These are phyloP conservation scores for Amphipoea oculea DNA, from an alignment of 2,888 invertebrate genomes.

Conservation along the genomic window DNA sequence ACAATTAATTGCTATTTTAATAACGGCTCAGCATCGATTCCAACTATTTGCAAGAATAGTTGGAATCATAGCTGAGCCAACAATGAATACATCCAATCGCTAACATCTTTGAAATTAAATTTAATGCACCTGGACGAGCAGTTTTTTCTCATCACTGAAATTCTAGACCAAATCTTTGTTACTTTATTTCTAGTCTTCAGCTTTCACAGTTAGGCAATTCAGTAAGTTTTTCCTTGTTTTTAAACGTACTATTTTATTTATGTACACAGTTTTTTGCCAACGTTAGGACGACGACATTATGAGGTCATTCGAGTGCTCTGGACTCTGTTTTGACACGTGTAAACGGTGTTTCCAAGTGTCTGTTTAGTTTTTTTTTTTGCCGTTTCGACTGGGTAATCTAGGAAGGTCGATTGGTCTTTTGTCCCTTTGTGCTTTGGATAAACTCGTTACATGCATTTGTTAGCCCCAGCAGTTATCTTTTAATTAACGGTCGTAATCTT, in stretches of 20 bases:
- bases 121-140: conserved; percentile 13
- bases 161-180: conserved; percentile 43
- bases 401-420: conserved; percentile 22
- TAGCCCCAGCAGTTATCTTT: conserved; percentile 27
- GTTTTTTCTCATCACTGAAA: conserved; percentile 34
- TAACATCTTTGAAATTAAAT: conserved; percentile 51
- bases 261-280: conserved; percentile 65
- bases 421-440: conserved; percentile 20
- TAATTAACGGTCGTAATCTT: conserved; percentile 31
- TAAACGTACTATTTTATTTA: conserved; percentile 66
- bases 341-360: conserved; percentile 47
- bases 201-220: conserved; percentile 57
- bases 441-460: conserved; percentile 10
- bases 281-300: conserved; percentile 66
- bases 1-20: conserved; percentile 37
- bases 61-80: background rate
- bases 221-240: conserved; percentile 57
- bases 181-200: conserved; percentile 44
- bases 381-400: background rate
- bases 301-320: conserved; percentile 63
- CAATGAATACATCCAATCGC: conserved; percentile 31
- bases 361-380: conserved; percentile 29
- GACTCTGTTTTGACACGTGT: conserved; percentile 58
- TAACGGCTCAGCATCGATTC: conserved; percentile 35
- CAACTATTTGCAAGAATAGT: conserved; percentile 5